Base-by-base conservation (phyloP, 1,140 invertebrate genomes). In the Plectrocnemia conspersa region DNA sequence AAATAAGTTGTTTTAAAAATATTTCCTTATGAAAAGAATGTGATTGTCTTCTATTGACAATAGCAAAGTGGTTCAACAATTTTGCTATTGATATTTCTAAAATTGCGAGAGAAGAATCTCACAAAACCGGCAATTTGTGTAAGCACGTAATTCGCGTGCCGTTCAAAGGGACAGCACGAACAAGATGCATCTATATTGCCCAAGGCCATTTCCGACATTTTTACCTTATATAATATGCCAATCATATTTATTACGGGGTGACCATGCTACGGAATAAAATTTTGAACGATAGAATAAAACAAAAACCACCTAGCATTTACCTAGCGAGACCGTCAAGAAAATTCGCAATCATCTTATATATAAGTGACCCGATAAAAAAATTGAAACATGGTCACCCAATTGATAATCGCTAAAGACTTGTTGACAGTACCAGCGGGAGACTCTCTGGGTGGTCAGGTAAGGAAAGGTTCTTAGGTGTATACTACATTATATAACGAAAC, bases 41-140 rank as follows among this genome's bases (percentile, higher is more conserved):
- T n/a, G n/a, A n/a, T n/a, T n/a, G n/a, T n/a, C n/a, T n/a, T n/a
- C n/a, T n/a, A n/a, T n/a, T n/a, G n/a, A n/a, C n/a, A n/a, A n/a
- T n/a, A n/a, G n/a, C n/a, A n/a, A n/a, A n/a, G n/a, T n/a, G n/a
- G n/a, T n/a, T n/a, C n/a, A n/a, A n/a, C n/a, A n/a, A n/a, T n/a
- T n/a, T n/a, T n/a, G n/a, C n/a, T n/a, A n/a, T n/a, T n/a, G n/a
- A n/a, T n/a, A n/a, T n/a, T n/a, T n/a, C n/a, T n/a, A n/a, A n/a
- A n/a, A n/a, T n/a, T n/a, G n/a, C n/a, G n/a, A n/a, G n/a, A n/a
- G n/a, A n/a, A n/a, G n/a, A n/a, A n/a, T n/a, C n/a, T n/a, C n/a
- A n/a, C n/a, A n/a, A n/a, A n/a, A n/a, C n/a, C 22, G 23, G 44
- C 44, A 47, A 47, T 47, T 47, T 47, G 44, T 47, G n/a, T 25